Conservation (phyloP, 2,888 invertebrate species). For the Halocaridina rubra region DNA sequence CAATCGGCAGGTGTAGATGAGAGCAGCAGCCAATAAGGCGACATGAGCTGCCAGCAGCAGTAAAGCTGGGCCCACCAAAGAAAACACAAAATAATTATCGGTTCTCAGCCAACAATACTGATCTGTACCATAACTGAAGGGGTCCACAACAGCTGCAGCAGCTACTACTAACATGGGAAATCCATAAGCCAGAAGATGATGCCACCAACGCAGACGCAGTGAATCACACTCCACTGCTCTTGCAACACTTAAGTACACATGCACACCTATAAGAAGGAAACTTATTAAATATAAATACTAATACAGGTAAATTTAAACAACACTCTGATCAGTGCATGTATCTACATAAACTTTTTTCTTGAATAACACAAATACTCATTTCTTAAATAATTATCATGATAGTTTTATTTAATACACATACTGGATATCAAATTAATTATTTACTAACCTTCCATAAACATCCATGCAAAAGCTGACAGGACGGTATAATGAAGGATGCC, state of each 20-base stretch:
- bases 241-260: slow-evolving; percentile 93
- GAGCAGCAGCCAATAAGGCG: slow-evolving; percentile 56
- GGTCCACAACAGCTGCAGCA: slow-evolving; percentile 61
- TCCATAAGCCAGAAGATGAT: slow-evolving; percentile 89
- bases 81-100: slow-evolving; percentile 65
- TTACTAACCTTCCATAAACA: slow-evolving; percentile 88
- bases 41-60: slow-evolving; percentile 64
- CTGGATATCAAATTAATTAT: too few relatives aligned
- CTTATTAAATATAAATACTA: too few relatives aligned
- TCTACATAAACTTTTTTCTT: too few relatives aligned
- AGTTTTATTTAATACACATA: too few relatives aligned
- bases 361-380: too few relatives aligned
- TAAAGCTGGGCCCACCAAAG: slow-evolving; percentile 65
- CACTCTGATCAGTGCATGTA: too few relatives aligned
- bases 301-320: too few relatives aligned
- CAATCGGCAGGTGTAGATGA: slow-evolving; percentile 58
- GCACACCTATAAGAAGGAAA: slow-evolving; percentile 85
- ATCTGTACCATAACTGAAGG: slow-evolving; percentile 62
- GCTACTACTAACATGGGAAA: slow-evolving; percentile 82
- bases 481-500: slow-evolving; percentile 83
- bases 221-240: slow-evolving; percentile 94
- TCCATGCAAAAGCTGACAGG: slow-evolving; percentile 93
- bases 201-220: slow-evolving; percentile 84
- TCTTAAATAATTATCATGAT: too few relatives aligned
- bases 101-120: slow-evolving; percentile 66